phyloP scores from a whole-genome alignment of 2,113 vertebrate genomes.

The Dasyprocta punctata region DNA sequence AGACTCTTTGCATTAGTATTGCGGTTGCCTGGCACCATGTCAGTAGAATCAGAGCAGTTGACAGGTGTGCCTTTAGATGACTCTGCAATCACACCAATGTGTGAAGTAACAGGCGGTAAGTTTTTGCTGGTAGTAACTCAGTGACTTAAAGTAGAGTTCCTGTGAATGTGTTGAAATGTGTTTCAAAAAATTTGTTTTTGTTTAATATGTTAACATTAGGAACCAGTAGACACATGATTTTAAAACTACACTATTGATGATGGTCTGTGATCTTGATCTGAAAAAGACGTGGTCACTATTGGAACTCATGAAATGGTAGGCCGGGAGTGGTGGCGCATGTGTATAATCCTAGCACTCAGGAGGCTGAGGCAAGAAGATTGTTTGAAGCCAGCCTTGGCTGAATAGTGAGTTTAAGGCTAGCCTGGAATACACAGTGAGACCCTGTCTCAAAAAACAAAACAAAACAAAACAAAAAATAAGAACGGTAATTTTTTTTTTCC shows the following conservation, averaged over 20 bases:
- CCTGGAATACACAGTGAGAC: not conserved
- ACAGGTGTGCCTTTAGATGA: constrained; percentile 93
- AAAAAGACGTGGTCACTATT: not conserved
- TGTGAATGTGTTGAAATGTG: constrained; percentile 49
- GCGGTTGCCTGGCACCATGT: constrained; percentile 91
- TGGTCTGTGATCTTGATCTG: constrained; percentile 2
- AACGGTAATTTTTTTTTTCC: constrained; percentile 32
- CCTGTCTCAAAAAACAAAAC: not conserved
- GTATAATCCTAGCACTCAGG: not conserved
- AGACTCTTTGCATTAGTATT: constrained; percentile 95
- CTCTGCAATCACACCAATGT: constrained; percentile 96
- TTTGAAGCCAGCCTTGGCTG: not conserved
- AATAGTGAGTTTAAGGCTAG: not conserved
- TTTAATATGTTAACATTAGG: constrained; percentile 12
- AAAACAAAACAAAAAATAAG: not conserved
- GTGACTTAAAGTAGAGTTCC: not conserved
- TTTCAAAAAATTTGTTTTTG: constrained; percentile 57
- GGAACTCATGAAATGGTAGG: constrained; percentile 13
- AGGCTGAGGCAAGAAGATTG: not conserved
- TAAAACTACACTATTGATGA: constrained; percentile 44
- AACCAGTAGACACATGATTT: constrained; percentile 40
- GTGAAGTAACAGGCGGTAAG: constrained; percentile 96
- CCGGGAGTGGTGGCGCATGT: not conserved
- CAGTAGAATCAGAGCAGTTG: constrained; percentile 91
- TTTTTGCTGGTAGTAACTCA: constrained; percentile 31